Evolutionary conservation across 1,140 invertebrate genomes (phyloP).

Genomic region (Mesaphorura yosii): DNA sequence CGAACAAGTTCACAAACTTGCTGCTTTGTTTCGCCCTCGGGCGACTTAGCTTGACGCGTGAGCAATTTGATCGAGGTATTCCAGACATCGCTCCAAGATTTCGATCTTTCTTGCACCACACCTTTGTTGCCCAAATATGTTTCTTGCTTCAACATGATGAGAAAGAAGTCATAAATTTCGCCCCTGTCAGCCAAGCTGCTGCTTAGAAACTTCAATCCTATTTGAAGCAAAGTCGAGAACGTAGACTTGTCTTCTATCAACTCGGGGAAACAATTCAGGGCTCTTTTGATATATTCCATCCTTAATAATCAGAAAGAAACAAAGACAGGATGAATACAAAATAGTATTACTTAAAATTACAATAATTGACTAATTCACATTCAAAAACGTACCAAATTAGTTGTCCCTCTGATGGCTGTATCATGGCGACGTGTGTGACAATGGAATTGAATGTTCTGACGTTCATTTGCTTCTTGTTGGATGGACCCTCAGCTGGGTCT

Average conservation of each 20-base stretch:
- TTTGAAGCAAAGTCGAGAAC: slow-evolving; percentile 2
- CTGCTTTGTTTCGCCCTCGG: slow-evolving; percentile 3
- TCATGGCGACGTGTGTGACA: slow-evolving; percentile 10
- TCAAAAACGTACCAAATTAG: slow-evolving; percentile 17
- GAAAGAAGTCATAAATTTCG: slow-evolving; percentile 18
- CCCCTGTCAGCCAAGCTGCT: neutral
- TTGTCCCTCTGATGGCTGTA: slow-evolving; percentile 4
- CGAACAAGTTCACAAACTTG: slow-evolving; percentile 10
- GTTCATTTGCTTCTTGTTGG: slow-evolving; percentile 11
- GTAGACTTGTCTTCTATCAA: slow-evolving; percentile 1
- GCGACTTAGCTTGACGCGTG: neutral
- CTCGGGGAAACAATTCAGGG: slow-evolving; percentile 20
- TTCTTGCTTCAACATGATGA: slow-evolving; percentile 13
- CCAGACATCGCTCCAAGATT: slow-evolving; percentile 22
- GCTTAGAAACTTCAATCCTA: slow-evolving; percentile 17
- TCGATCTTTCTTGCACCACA: neutral
- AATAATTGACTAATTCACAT: neutral
- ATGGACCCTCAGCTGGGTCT: slow-evolving; percentile 1
- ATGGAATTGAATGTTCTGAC: slow-evolving; percentile 16
- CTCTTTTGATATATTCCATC: slow-evolving; percentile 19
- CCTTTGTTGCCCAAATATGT: slow-evolving; percentile 9
- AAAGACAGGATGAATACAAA: neutral
- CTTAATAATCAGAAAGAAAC: slow-evolving; percentile 13
- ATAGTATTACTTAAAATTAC: neutral
- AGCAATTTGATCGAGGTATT: slow-evolving; percentile 16